These are phyloP conservation scores for Andrena bucephala DNA, from an alignment of 2,888 invertebrate genomes.

Conservation along the genomic window DNA sequence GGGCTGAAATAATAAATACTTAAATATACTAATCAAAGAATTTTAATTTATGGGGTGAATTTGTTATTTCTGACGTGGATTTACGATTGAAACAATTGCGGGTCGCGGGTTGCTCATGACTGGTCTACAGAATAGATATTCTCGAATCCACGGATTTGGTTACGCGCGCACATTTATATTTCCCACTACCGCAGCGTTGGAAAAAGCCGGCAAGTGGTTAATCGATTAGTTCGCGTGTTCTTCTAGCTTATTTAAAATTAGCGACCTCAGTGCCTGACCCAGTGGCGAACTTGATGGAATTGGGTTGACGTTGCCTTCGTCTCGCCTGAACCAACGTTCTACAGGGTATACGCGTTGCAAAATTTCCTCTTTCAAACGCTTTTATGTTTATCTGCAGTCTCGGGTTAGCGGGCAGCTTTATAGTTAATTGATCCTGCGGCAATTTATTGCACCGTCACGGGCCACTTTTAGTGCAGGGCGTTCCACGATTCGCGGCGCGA, in stretches of 20 bases:
- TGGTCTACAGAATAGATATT: too few relatives aligned
- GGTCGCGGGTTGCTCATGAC: too few relatives aligned
- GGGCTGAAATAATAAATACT: too few relatives aligned
- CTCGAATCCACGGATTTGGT: neutral
- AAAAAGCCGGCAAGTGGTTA: neutral
- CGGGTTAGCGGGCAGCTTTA: neutral
- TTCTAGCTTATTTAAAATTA: conserved; percentile 4
- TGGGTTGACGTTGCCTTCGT: conserved; percentile 11
- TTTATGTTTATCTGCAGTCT: neutral
- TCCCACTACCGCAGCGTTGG: neutral
- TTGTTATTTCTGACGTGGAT: too few relatives aligned
- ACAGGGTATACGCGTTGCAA: conserved; percentile 6
- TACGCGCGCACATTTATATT: conserved; percentile 7
- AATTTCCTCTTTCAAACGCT: conserved; percentile 10
- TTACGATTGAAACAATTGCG: too few relatives aligned
- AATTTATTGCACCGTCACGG: neutral
- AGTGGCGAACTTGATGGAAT: conserved; percentile 18
- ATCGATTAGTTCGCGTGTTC: conserved; percentile 25
- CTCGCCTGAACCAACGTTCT: neutral
- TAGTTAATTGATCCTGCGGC: neutral
- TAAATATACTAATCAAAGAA: too few relatives aligned
- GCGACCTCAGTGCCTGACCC: neutral
- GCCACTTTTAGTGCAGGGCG: neutral
- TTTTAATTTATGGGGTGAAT: too few relatives aligned
- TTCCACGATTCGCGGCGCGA: neutral